A percentile compares a stretch with the other conserved stretches of the same genome.
Conservation (phyloP, 2,888 invertebrate genomes). For the Hemicrepidius hirtus region DNA sequence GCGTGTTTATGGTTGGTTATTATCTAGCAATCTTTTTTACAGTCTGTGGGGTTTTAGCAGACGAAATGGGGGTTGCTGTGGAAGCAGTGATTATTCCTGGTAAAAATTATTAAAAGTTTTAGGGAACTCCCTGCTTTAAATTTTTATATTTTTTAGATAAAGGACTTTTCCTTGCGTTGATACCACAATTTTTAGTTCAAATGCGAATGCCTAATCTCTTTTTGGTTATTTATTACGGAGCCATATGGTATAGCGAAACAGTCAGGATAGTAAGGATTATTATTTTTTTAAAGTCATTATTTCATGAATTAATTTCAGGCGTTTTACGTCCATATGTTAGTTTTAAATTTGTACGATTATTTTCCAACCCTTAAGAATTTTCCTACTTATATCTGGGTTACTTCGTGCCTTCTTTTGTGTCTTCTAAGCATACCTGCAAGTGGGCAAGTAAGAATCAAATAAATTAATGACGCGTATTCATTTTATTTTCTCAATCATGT, state of each 20-base stretch:
- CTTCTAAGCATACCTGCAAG: slow-evolving; percentile 12
- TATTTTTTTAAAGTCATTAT: neutral
- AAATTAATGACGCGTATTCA: too few species aligned
- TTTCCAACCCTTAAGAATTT: slow-evolving; percentile 56
- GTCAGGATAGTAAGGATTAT: slow-evolving; percentile 52
- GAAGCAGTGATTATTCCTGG: slow-evolving; percentile 52
- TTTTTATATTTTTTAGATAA: slow-evolving; percentile 7
- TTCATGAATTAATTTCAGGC: slow-evolving; percentile 49
- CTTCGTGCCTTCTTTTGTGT: slow-evolving; percentile 16
- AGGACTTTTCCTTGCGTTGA: slow-evolving; percentile 50
- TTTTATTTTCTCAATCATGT: too few species aligned
- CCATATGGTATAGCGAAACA: slow-evolving; percentile 55
- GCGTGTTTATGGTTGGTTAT: slow-evolving; percentile 9
- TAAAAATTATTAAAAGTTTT: too few species aligned
- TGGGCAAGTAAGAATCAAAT: slow-evolving; percentile 28
- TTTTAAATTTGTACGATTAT: slow-evolving; percentile 58
- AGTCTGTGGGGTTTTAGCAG: slow-evolving; percentile 51
- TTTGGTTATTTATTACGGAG: slow-evolving; percentile 51
- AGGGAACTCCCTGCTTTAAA: too few species aligned
- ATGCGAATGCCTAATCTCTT: slow-evolving; percentile 53
- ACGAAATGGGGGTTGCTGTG: slow-evolving; percentile 36
- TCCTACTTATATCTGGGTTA: slow-evolving; percentile 50
- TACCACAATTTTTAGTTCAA: slow-evolving; percentile 56
- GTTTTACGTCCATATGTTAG: slow-evolving; percentile 52
- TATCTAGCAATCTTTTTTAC: slow-evolving; percentile 47